Percentiles rank a stretch among this genome's conserved stretches.
Evolutionary conservation across 2,113 vertebrate genomes (phyloP).

Genomic region (Gallinago paraguaiae): DNA sequence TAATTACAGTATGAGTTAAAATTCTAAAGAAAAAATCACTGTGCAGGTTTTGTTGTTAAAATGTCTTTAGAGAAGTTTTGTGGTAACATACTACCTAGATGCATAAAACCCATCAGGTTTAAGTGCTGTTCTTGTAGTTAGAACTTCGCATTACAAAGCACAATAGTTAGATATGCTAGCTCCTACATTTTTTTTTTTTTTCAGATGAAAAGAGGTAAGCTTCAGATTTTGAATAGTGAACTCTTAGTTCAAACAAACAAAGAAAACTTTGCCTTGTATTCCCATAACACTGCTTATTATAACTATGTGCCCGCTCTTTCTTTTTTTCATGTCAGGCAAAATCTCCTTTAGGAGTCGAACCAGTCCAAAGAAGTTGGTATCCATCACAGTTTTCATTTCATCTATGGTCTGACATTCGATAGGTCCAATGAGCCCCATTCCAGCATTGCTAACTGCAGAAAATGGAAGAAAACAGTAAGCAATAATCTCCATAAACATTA

Average conservation of each 20-base stretch:
- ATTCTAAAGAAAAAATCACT: neutral
- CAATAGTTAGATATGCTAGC: neutral
- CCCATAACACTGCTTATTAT: constrained; percentile 90
- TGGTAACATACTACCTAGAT: neutral
- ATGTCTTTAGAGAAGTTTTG: neutral
- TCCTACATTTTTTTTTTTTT: neutral
- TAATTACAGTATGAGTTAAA: neutral
- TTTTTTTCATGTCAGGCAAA: constrained; percentile 87
- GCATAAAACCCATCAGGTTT: neutral
- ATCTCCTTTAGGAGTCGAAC: constrained; percentile 85
- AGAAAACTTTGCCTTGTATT: constrained; percentile 77
- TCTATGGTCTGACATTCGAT: constrained; percentile 86
- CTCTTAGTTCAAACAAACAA: neutral
- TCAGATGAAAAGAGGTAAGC: neutral
- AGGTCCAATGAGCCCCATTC: constrained; percentile 86
- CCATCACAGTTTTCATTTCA: constrained; percentile 87
- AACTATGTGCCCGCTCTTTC: constrained; percentile 84
- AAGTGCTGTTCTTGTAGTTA: neutral
- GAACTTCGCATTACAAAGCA: neutral
- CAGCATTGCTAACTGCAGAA: constrained; percentile 85
- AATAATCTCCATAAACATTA: neutral
- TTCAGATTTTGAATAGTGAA: neutral
- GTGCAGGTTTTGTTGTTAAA: neutral
- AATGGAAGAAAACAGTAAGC: neutral
- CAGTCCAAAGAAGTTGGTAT: constrained; percentile 88